Evolutionary conservation across 2,888 invertebrate genomes (phyloP).

Genomic region (Myopa testacea): DNA sequence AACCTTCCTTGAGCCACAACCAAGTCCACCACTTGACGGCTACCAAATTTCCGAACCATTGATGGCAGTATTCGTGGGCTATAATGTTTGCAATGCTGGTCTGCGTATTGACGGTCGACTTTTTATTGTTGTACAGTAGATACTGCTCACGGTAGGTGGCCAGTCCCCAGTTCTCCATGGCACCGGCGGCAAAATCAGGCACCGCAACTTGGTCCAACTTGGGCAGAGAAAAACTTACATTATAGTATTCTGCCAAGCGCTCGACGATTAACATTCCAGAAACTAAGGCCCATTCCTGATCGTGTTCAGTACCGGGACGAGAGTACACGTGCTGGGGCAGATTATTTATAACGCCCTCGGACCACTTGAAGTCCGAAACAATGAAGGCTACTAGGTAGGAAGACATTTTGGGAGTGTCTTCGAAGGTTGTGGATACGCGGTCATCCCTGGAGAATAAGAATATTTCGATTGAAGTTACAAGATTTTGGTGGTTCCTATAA

Average conservation of each 20-base stretch:
- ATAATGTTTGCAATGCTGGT: constrained; percentile 71
- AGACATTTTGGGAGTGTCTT: constrained; percentile 75
- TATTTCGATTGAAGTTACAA: neutral
- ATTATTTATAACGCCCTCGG: constrained; percentile 53
- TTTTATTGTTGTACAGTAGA: constrained; percentile 58
- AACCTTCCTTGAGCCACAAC: constrained; percentile 81
- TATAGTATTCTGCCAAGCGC: constrained; percentile 78
- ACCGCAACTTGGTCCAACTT: constrained; percentile 91
- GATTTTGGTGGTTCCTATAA: neutral
- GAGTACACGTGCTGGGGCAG: constrained; percentile 62
- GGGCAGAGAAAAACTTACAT: constrained; percentile 78
- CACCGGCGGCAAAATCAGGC: constrained; percentile 85
- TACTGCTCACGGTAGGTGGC: constrained; percentile 72
- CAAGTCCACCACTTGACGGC: constrained; percentile 78
- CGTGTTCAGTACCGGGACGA: constrained; percentile 56
- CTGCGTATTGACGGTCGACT: constrained; percentile 58
- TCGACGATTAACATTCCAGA: constrained; percentile 79
- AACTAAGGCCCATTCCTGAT: constrained; percentile 77
- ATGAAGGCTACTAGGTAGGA: constrained; percentile 85
- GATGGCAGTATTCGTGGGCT: constrained; percentile 75
- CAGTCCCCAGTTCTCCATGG: constrained; percentile 96
- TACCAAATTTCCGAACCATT: constrained; percentile 85
- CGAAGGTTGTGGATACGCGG: constrained; percentile 55
- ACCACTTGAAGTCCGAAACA: constrained; percentile 72
- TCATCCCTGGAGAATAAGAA: neutral